Percentiles rank a stretch among this genome's conserved stretches.
Evolutionary conservation across 2,113 vertebrate species (phyloP).

Genomic region (Carassius gibelio): DNA sequence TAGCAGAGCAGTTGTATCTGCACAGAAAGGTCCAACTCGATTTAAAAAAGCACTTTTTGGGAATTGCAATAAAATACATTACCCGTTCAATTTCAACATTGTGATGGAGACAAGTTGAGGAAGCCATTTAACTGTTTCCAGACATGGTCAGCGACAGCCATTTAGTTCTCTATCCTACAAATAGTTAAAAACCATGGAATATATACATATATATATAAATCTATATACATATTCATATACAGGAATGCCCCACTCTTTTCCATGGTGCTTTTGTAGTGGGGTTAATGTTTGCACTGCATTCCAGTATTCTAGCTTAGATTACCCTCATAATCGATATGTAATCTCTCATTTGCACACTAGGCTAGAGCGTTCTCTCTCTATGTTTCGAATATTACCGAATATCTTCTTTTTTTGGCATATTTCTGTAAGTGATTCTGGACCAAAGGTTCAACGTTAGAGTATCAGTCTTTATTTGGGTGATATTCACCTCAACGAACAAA

Average conservation of each 20-base stretch:
- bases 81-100: not conserved
- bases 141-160: constrained; percentile 18
- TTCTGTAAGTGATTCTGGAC: constrained; percentile 78
- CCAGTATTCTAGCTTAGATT: constrained; percentile 77
- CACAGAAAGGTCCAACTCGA: not conserved
- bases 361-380: constrained; percentile 73
- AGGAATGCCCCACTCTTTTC: constrained; percentile 66
- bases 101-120: constrained; percentile 44
- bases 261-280: constrained; percentile 63
- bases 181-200: constrained; percentile 48
- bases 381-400: constrained; percentile 74
- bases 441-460: constrained; percentile 75
- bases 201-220: constrained; percentile 28
- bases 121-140: constrained; percentile 49
- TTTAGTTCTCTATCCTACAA: constrained; percentile 51
- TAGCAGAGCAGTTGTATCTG: no score
- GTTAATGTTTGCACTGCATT: constrained; percentile 77
- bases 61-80: not conserved
- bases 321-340: constrained; percentile 76
- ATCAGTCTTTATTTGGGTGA: constrained; percentile 65
- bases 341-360: constrained; percentile 80
- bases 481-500: constrained; percentile 68
- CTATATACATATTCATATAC: constrained; percentile 38
- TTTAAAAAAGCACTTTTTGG: constrained; percentile 39
- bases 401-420: constrained; percentile 77